Conservation (phyloP, 2,888 invertebrate species). For the Iselma pallidipennis region DNA sequence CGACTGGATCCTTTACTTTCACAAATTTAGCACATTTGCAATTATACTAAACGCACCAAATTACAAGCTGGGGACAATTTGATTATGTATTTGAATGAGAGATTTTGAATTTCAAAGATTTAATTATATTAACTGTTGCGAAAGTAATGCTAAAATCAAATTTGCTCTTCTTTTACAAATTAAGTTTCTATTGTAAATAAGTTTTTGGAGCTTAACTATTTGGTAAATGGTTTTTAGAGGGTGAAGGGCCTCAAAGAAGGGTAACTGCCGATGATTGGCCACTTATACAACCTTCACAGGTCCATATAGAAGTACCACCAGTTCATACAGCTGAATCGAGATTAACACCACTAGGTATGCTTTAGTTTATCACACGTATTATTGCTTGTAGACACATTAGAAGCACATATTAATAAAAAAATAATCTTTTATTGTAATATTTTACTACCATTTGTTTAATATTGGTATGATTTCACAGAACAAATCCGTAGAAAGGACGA, state of each 20-base stretch:
- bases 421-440: neutral
- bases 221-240: conserved; percentile 35
- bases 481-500: conserved; percentile 74
- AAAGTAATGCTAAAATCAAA: too few species aligned
- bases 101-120: too few species aligned
- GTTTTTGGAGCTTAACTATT: conserved; percentile 13
- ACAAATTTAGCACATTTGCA: too few species aligned
- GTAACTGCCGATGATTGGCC: conserved; percentile 65
- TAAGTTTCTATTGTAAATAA: conserved; percentile 9
- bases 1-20: too few species aligned
- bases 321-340: conserved; percentile 78
- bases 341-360: conserved; percentile 73
- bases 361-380: conserved; percentile 5
- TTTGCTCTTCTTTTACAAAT: too few species aligned
- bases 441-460: neutral
- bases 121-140: too few species aligned
- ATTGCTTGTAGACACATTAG: neutral
- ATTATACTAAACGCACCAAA: too few species aligned
- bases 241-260: conserved; percentile 58
- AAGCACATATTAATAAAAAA: neutral
- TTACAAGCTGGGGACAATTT: too few species aligned
- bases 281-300: conserved; percentile 73
- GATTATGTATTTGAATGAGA: too few species aligned
- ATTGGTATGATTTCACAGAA: conserved; percentile 58
- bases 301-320: conserved; percentile 72